Evolutionary conservation across 2,888 invertebrate species (phyloP).

Genomic region (Ennomos fuscantarius): DNA sequence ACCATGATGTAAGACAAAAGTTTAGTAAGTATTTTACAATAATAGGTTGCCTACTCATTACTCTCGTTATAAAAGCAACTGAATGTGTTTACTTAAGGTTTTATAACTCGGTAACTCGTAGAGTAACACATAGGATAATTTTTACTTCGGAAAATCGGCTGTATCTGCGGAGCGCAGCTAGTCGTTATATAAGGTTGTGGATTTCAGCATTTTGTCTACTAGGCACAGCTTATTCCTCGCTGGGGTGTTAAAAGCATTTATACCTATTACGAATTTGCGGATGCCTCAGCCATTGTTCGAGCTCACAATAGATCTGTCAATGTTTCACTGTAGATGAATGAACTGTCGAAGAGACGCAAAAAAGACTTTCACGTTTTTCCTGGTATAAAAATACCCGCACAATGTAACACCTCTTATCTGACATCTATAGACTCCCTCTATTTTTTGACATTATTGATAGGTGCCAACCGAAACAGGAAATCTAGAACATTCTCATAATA

Average conservation of each 20-base stretch:
- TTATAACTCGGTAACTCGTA: too few species aligned
- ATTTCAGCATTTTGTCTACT: constrained; percentile 36
- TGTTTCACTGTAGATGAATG: constrained; percentile 76
- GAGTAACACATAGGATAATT: too few species aligned
- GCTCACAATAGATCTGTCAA: constrained; percentile 78
- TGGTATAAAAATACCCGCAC: constrained; percentile 33
- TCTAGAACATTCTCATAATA: constrained; percentile 9
- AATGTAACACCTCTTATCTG: constrained; percentile 26
- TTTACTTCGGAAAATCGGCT: not conserved
- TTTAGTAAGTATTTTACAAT: too few species aligned
- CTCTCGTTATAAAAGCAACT: too few species aligned
- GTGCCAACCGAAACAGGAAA: constrained; percentile 14
- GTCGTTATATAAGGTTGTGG: constrained; percentile 13
- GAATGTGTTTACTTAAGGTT: not conserved
- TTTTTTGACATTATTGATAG: constrained; percentile 24
- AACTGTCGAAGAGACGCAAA: constrained; percentile 66
- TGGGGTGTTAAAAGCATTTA: constrained; percentile 45
- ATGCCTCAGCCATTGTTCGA: constrained; percentile 66
- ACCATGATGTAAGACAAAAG: too few species aligned
- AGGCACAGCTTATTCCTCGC: constrained; percentile 19
- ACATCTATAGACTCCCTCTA: constrained; percentile 15
- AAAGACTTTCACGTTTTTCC: constrained; percentile 44
- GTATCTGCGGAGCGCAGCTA: too few species aligned
- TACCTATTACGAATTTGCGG: constrained; percentile 43
- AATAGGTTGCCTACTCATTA: too few species aligned